Percentiles rank a stretch among this genome's conserved stretches.
These are phyloP conservation scores for Chrysopilus asiliformis DNA, from an alignment of 2,888 invertebrate species.

Conservation along the genomic window DNA sequence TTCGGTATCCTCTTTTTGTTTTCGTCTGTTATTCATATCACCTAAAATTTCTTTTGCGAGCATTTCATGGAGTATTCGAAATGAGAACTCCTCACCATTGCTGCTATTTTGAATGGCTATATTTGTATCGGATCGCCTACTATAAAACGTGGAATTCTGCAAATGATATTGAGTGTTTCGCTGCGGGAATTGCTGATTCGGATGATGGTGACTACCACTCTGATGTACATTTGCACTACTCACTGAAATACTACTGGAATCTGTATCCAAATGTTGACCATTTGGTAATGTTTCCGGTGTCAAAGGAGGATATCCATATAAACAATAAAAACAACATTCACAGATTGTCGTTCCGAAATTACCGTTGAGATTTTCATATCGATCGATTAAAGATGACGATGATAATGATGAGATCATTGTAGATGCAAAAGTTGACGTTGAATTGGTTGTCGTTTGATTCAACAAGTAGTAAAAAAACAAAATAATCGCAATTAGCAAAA, in stretches of 20 bases:
- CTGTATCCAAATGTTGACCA: not conserved
- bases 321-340: not conserved
- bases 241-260: not conserved
- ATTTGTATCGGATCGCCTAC: too few relatives aligned
- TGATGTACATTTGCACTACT: not conserved
- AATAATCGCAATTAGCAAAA: too few relatives aligned
- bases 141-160: too few relatives aligned
- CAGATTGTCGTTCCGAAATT: too few relatives aligned
- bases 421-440: too few relatives aligned
- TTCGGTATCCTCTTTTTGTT: constrained; percentile 19
- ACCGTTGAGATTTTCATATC: too few relatives aligned
- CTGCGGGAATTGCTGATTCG: not conserved
- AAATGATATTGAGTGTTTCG: too few relatives aligned
- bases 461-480: too few relatives aligned
- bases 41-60: constrained; percentile 25
- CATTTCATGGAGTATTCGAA: constrained; percentile 22
- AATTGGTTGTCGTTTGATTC: too few relatives aligned
- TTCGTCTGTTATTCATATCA: constrained; percentile 24
- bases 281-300: not conserved
- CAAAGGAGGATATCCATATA: not conserved
- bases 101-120: too few relatives aligned
- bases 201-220: not conserved
- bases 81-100: constrained; percentile 6
- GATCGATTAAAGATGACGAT: too few relatives aligned
- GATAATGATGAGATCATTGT: too few relatives aligned